Evolutionary conservation across 2,113 vertebrate genomes (phyloP), one percentile per base, ranked within the genome.

Genomic region (Cygnus atratus): DNA sequence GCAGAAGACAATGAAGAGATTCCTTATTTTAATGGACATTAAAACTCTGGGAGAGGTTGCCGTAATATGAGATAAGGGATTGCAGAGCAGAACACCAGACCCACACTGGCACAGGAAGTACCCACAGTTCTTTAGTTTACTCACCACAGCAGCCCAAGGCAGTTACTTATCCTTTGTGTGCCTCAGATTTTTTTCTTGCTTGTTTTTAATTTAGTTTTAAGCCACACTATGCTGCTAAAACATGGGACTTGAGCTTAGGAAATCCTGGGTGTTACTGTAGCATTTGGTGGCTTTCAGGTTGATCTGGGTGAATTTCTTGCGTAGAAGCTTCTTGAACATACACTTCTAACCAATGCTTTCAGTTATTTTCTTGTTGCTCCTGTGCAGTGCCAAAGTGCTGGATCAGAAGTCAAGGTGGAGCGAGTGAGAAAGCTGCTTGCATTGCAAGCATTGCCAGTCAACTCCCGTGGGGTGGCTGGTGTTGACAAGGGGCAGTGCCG

Each of bases 1-100:
- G 13, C n/a, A 84, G 26, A 57, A 25, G 15, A 13, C 43, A 65
- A 31, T 2, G 3, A 28, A 71, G 19, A 0, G 0, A 6, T 43
- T 12, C 13, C 3, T 77, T 87, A 9, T n/a, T 78, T 67, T 50
- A 62, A 24, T 2, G 33, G 46, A 24, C 10, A 3, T 1, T 57
- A 18, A 68, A 67, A 93, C 18, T 63, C 11, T 24, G 20, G 35
- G 50, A 43, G 37, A 84, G 1, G 2, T 29, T 88, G 7, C 16
- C 25, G 31, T 9, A 39, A 81, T 39, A 48, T 21, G 31, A 63
- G 44, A 68, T 35, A 50, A 57, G 58, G 19, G 7, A 6, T 22
- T 11, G 10, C 48, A 46, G 29, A 58, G 14, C 8, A 28, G 35
- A 19, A 9, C 12, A 25, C 24, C 66, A n/a, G 18, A 17, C 2